Evolutionary conservation across 2,888 invertebrate species (phyloP).

Genomic region (Eupithecia abbreviata): DNA sequence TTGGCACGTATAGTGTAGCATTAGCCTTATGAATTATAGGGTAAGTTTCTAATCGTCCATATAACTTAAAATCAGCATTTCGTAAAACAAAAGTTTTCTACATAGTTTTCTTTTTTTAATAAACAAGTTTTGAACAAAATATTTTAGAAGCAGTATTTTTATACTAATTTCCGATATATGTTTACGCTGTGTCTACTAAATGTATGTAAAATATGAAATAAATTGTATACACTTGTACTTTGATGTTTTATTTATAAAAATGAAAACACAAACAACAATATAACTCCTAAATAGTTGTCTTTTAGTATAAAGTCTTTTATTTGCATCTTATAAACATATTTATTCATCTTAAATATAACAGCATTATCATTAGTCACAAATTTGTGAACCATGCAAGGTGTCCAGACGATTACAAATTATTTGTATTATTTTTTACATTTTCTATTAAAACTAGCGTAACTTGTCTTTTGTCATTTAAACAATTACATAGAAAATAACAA

Average conservation of each 20-base stretch:
- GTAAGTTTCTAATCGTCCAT: conserved; percentile 11
- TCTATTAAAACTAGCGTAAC: conserved; percentile 1
- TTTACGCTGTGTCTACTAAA: conserved; percentile 76
- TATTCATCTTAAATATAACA: conserved; percentile 4
- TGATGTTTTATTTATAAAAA: conserved; percentile 46
- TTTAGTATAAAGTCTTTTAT: conserved; percentile 38
- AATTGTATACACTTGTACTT: conserved; percentile 79
- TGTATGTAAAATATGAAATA: conserved; percentile 73
- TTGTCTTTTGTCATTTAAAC: background rate
- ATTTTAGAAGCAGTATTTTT: conserved; percentile 76
- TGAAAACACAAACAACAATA: conserved; percentile 26
- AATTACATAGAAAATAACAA: background rate
- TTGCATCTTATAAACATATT: conserved; percentile 23
- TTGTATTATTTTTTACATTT: background rate
- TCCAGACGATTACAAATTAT: background rate
- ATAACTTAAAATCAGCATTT: background rate
- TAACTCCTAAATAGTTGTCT: conserved; percentile 32
- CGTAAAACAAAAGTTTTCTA: background rate
- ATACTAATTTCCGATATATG: conserved; percentile 76
- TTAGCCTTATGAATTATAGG: background rate
- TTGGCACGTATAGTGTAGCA: too few relatives aligned
- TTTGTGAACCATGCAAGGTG: background rate
- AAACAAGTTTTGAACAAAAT: conserved; percentile 45
- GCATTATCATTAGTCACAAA: background rate
- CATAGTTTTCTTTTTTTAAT: conserved; percentile 46